Conservation (phyloP, 2,888 invertebrate species). For the Cotesia congregata region DNA sequence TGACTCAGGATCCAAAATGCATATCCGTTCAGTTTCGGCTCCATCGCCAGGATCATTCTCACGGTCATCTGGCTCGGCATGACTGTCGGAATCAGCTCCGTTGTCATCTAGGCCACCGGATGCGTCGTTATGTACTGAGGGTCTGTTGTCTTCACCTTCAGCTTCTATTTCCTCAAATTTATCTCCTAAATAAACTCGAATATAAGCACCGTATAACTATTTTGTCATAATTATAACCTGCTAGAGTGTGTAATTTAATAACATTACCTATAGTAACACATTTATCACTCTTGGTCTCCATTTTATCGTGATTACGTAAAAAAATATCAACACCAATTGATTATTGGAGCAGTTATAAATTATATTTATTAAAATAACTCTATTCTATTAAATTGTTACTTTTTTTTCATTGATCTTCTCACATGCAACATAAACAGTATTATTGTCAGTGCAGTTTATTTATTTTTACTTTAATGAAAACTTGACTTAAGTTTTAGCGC, state of each 20-base stretch:
- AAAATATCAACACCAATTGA: not conserved
- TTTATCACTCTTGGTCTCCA: slow-evolving; percentile 30
- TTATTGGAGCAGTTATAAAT: not conserved
- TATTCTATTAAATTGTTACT: not conserved
- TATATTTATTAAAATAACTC: not conserved
- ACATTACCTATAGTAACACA: slow-evolving; percentile 25
- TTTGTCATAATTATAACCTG: not conserved
- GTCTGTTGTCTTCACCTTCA: not conserved
- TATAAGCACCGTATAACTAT: not conserved
- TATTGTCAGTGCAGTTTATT: too few species aligned
- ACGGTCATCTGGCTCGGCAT: slow-evolving; percentile 49
- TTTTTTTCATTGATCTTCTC: not conserved
- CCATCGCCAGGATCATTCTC: slow-evolving; percentile 48
- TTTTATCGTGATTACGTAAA: not conserved
- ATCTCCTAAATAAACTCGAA: not conserved
- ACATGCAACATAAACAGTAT: not conserved
- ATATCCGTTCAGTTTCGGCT: slow-evolving; percentile 74
- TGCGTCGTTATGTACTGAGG: not conserved
- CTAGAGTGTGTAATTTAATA: not conserved
- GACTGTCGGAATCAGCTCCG: not conserved
- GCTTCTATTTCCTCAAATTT: not conserved
- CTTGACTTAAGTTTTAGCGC: too few species aligned
- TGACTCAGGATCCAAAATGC: slow-evolving; percentile 78
- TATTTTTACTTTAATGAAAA: too few species aligned
- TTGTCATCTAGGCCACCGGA: not conserved